Evolutionary conservation across 1,140 invertebrate genomes (phyloP).

Genomic region (Neocloeon triangulifer): DNA sequence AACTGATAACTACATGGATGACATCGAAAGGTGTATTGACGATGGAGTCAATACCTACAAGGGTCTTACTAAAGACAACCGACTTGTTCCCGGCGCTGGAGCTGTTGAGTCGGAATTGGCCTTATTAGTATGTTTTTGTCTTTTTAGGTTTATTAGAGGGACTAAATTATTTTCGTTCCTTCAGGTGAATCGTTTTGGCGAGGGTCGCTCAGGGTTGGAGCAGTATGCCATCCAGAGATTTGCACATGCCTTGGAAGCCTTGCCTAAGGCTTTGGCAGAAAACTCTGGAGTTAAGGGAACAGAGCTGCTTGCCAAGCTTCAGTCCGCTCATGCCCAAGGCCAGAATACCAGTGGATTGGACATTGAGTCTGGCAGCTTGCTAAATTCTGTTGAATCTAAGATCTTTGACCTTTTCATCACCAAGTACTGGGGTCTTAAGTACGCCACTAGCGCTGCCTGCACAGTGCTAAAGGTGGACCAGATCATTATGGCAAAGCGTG

Average conservation of each 20-base stretch:
- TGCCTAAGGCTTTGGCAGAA: conserved; percentile 83
- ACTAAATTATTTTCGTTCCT: too few relatives aligned
- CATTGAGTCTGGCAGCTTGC: conserved; percentile 38
- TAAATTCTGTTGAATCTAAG: conserved; percentile 3
- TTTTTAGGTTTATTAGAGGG: too few relatives aligned
- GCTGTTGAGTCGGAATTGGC: conserved; percentile 89
- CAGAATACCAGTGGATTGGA: conserved; percentile 69
- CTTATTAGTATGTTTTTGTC: too few relatives aligned
- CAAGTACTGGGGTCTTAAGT: conserved; percentile 88
- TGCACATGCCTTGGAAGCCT: conserved; percentile 68
- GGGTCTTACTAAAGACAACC: conserved; percentile 48
- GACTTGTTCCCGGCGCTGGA: conserved; percentile 81
- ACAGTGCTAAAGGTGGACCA: conserved; percentile 95
- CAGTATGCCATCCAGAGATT: conserved; percentile 95
- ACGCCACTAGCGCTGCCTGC: conserved; percentile 76
- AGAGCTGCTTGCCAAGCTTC: conserved; percentile 73
- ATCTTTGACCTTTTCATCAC: conserved; percentile 52
- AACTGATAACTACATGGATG: conserved; percentile 97
- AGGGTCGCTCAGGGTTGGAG: conserved; percentile 80
- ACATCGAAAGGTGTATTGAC: conserved; percentile 93
- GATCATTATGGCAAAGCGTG: conserved; percentile 96
- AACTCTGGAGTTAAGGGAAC: conserved; percentile 79
- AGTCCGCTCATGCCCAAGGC: conserved; percentile 77
- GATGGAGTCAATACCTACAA: conserved; percentile 99
- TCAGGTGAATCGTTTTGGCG: conserved; percentile 63